Evolutionary conservation across 2,113 vertebrate species (phyloP), one percentile per base, ranked within the genome.

Genomic region (Benitochromis conjunctus): DNA sequence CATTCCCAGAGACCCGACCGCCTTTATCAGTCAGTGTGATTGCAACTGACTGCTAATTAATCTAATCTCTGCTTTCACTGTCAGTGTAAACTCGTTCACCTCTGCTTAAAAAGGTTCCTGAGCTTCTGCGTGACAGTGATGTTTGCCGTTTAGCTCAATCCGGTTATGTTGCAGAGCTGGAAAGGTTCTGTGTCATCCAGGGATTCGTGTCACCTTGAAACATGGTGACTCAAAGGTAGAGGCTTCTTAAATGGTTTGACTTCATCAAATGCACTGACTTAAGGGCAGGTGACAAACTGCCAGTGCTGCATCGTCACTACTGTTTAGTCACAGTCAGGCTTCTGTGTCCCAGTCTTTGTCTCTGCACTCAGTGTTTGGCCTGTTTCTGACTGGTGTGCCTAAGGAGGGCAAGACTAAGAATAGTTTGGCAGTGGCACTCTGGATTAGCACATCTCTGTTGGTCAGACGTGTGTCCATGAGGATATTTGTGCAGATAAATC

Each of bases 361-460:
- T 82, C 34, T 51, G 51, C 84, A 18, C 46, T 31, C 29, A 9
- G 56, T 6, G 56, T 86, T 82, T 80, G 51, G 51, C 51, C 81
- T 46, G 9, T 77, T 69, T 84, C 16, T 53, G 55, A 56, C 83
- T 86, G 31, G 38, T 79, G 26, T 81, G 71, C 83, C 55, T 88
- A 55, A 92, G 86, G 38, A 90, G 82, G 84, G 77, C 87, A 82
- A 4, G 79, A 55, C 93, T 93, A 95, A 93, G 87, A 93, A 94
- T 95, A 94, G 92, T 62, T 89, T 55, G 83, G 89, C 86, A 89
- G 71, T 66, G 48, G 86, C 62, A 7, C 29, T 84, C 79, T 81
- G 86, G 60, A 92, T 90, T 88, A 91, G 88, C 77, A 71, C 31
- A 60, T 86, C 69, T 86, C 86, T 86, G 55, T 84, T 78, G 89